Conservation (phyloP, 2,113 vertebrate genomes). For the Theropithecus gelada region DNA sequence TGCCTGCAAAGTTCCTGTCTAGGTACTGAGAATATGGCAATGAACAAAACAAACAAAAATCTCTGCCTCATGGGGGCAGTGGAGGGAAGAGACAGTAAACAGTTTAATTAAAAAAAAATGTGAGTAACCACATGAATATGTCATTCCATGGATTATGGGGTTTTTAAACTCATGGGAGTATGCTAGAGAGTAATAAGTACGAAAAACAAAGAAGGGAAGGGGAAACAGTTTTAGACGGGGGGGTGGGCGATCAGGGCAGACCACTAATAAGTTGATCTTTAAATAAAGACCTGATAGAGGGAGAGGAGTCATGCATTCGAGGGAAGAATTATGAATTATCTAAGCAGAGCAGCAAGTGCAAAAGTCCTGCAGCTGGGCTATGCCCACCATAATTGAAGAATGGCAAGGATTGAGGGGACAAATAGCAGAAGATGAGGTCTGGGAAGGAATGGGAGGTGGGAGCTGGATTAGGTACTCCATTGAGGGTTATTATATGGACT, state of each 20-base stretch:
- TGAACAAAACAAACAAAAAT: not conserved
- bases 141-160: not conserved
- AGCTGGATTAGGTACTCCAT: not conserved
- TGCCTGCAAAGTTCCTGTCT: not conserved
- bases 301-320: accelerated
- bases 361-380: not conserved
- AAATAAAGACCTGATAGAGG: not conserved
- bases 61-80: not conserved
- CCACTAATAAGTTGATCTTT: not conserved
- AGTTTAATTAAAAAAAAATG: not conserved
- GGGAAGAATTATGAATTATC: not conserved
- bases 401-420: not conserved
- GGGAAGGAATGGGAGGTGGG: not conserved
- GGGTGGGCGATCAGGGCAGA: not conserved
- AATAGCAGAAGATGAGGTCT: not conserved
- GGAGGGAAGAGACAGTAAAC: not conserved
- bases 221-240: not conserved
- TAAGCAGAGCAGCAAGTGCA: not conserved
- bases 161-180: not conserved
- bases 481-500: not conserved
- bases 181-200: not conserved
- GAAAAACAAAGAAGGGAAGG: not conserved
- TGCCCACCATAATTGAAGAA: not conserved
- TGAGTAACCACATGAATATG: not conserved
- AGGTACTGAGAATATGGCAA: not conserved